Evolutionary conservation across 2,888 invertebrate genomes (phyloP), one percentile per base, ranked within the genome.

Genomic region (Abrostola tripartita): DNA sequence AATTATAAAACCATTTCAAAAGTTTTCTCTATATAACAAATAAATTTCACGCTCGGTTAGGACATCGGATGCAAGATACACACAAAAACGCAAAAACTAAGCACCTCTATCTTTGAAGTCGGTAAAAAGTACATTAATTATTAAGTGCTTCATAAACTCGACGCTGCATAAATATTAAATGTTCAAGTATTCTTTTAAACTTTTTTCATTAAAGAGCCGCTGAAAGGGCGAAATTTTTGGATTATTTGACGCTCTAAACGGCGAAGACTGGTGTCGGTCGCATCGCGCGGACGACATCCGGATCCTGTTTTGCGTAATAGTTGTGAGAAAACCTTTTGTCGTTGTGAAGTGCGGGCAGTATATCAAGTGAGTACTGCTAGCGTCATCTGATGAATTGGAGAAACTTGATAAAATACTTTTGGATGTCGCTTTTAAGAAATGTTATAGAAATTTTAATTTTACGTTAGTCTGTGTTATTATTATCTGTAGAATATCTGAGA

Each of bases 271-370:
- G 79, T 76, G 80, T 77, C 76, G 71, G 74, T 68, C 64, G 74
- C 79, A 78, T 65, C 70, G 74, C 65, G 61, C 36, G 42, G 74
- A 81, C 76, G 76, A 79, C 81, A 68, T 84, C 84, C 82, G 81
- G 71, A 83, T 83, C 80, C 82, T 77, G 83, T 81, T 81, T 81
- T 77, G 77, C 73, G 81, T 82, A 85, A 85, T 86, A 87, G 87
- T 87, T 86, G 82, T 81, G 83, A 79, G 81, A 81, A 74, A 84
- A 68, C 68, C 82, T 81, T 76, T 81, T 76, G 74, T 71, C 64
- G 61, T 47, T 41, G 50, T 57, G 62, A 71, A 70, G 74, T 70
- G 58, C 37, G 52, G 55, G 63, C 63, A 44, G 71, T 76, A 71
- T 60, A 57, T 74, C 71, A 74, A 70, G 41, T 61, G 58, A 52